phyloP scores from a whole-genome alignment of 1,140 invertebrate species.

The Apis cerana region DNA sequence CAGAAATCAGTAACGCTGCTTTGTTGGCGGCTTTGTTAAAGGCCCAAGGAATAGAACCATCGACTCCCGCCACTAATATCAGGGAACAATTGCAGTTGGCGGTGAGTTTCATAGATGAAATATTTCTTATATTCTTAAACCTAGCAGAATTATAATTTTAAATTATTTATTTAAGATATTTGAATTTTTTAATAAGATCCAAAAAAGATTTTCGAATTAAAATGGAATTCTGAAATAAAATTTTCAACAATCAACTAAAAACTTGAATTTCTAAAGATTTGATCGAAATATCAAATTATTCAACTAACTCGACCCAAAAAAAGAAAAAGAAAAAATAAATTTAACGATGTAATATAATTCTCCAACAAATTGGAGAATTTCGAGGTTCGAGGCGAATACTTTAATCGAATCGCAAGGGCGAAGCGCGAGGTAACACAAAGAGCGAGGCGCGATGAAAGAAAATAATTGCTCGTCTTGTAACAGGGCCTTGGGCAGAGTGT shows the following conservation, averaged over 20 bases:
- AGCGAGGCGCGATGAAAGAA: conserved; percentile 9
- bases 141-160: too few relatives aligned
- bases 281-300: too few relatives aligned
- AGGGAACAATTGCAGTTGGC: conserved; percentile 82
- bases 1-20: conserved; percentile 82
- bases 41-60: conserved; percentile 85
- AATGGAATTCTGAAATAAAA: too few relatives aligned
- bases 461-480: conserved; percentile 47
- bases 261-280: too few relatives aligned
- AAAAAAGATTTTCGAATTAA: too few relatives aligned
- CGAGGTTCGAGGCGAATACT: not conserved
- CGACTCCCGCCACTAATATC: conserved; percentile 81
- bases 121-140: too few relatives aligned
- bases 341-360: not conserved
- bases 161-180: too few relatives aligned
- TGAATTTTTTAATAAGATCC: too few relatives aligned
- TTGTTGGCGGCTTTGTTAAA: conserved; percentile 85
- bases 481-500: conserved; percentile 41
- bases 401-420: not conserved
- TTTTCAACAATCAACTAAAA: too few relatives aligned
- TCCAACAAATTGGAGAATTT: not conserved
- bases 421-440: conserved; percentile 32
- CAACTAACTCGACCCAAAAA: too few relatives aligned
- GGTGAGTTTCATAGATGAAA: conserved; percentile 77
- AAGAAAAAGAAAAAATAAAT: too few relatives aligned